phyloP scores from a whole-genome alignment of 2,888 invertebrate species.

The Sphinx pinastri region DNA sequence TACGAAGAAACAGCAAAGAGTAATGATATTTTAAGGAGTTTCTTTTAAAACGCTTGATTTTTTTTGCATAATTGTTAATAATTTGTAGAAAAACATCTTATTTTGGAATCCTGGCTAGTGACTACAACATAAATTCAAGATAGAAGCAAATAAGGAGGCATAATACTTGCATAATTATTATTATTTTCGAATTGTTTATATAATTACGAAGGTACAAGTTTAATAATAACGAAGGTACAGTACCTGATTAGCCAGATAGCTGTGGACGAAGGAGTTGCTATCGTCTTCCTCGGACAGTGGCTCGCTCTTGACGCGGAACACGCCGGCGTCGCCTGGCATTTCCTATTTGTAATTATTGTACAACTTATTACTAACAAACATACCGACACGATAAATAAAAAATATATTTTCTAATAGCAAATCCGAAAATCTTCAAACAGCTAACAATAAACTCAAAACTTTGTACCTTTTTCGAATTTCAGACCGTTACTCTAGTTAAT shows the following conservation, averaged over 20 bases:
- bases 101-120: too few relatives aligned
- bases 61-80: too few relatives aligned
- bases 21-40: conserved; percentile 9
- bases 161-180: too few relatives aligned
- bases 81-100: too few relatives aligned
- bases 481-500: neutral
- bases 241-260: conserved; percentile 61
- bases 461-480: neutral
- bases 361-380: neutral
- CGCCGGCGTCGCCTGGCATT: conserved; percentile 66
- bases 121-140: too few relatives aligned
- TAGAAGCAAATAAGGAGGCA: too few relatives aligned
- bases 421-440: too few relatives aligned
- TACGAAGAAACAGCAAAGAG: neutral
- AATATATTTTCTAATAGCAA: too few relatives aligned
- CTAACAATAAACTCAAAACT: neutral
- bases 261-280: conserved; percentile 58
- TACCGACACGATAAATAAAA: too few relatives aligned
- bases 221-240: neutral
- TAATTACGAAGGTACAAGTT: neutral
- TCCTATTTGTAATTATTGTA: conserved; percentile 48
- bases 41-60: too few relatives aligned
- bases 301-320: conserved; percentile 67
- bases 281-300: conserved; percentile 71
- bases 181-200: too few relatives aligned